Conservation (phyloP, 2,888 invertebrate species). For the Hoplodrina blanda region DNA sequence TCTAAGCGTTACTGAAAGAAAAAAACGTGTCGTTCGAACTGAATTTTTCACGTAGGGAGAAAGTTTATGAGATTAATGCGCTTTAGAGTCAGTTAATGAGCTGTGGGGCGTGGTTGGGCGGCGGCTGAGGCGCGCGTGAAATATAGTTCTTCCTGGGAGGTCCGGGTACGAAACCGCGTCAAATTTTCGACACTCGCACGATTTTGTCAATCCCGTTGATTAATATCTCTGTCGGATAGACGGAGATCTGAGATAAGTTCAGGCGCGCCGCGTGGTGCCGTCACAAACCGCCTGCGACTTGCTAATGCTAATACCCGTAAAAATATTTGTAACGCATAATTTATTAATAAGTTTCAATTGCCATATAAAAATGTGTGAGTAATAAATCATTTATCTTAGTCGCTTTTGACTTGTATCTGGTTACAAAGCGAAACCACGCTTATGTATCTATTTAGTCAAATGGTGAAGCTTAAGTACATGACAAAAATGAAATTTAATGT, state of each 20-base stretch:
- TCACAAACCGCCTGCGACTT: slow-evolving; percentile 65
- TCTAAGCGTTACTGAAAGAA: slow-evolving; percentile 56
- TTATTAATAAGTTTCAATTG: slow-evolving; percentile 65
- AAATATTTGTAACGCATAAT: slow-evolving; percentile 66
- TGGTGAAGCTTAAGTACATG: slow-evolving; percentile 15
- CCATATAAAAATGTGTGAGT: slow-evolving; percentile 57
- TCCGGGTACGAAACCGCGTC: slow-evolving; percentile 80
- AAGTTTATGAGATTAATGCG: slow-evolving; percentile 83
- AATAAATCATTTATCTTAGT: slow-evolving; percentile 55
- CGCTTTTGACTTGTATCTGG: slow-evolving; percentile 38
- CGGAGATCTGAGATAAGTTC: slow-evolving; percentile 79
- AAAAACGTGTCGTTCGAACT: slow-evolving; percentile 54
- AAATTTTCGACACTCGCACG: slow-evolving; percentile 89
- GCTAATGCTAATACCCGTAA: slow-evolving; percentile 66
- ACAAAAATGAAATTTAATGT: slow-evolving; percentile 10
- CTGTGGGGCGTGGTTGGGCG: slow-evolving; percentile 82
- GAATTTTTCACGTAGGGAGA: slow-evolving; percentile 70
- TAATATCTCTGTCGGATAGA: slow-evolving; percentile 82
- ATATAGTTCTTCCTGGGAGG: slow-evolving; percentile 89
- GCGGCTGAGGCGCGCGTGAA: slow-evolving; percentile 81
- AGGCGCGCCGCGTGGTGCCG: slow-evolving; percentile 65
- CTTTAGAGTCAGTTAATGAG: slow-evolving; percentile 88
- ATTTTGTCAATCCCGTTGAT: slow-evolving; percentile 88
- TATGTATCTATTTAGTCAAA: slow-evolving; percentile 24
- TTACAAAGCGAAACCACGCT: not conserved